Evolutionary conservation across 1,140 invertebrate species (phyloP).

Genomic region (Lordiphosa clarofinis): DNA sequence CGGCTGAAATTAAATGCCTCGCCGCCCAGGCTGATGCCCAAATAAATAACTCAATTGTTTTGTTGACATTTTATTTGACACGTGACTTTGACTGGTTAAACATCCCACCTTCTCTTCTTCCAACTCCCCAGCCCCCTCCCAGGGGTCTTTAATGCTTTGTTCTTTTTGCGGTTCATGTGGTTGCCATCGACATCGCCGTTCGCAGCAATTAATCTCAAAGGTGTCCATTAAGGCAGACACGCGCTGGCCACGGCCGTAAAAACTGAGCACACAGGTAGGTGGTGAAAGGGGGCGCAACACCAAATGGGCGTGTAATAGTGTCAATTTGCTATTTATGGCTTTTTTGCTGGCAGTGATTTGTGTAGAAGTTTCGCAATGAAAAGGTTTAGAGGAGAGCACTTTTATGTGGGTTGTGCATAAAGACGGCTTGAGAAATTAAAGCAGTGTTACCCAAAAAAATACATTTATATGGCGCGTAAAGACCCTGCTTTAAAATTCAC

Average conservation of each 20-base stretch:
- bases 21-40: conserved; percentile 42
- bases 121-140: neutral
- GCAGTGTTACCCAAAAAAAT: too few species aligned
- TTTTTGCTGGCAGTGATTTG: conserved; percentile 59
- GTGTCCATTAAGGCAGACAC: conserved; percentile 73
- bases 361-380: conserved; percentile 27
- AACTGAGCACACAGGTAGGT: conserved; percentile 17
- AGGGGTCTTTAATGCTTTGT: conserved; percentile 63
- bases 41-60: conserved; percentile 78
- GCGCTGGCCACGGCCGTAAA: conserved; percentile 44
- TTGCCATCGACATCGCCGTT: conserved; percentile 35
- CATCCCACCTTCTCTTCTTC: conserved; percentile 29
- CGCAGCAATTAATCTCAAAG: conserved; percentile 73
- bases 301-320: conserved; percentile 61
- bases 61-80: conserved; percentile 78
- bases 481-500: too few species aligned
- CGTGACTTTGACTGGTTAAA: conserved; percentile 76
- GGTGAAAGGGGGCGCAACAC: conserved; percentile 7
- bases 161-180: conserved; percentile 78
- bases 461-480: too few species aligned
- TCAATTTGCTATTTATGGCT: conserved; percentile 73
- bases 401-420: too few species aligned
- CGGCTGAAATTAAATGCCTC: conserved; percentile 61
- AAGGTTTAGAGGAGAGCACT: too few species aligned
- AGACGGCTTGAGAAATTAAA: too few species aligned